Evolutionary conservation across 2,888 invertebrate species (phyloP).

Genomic region (Patella depressa): DNA sequence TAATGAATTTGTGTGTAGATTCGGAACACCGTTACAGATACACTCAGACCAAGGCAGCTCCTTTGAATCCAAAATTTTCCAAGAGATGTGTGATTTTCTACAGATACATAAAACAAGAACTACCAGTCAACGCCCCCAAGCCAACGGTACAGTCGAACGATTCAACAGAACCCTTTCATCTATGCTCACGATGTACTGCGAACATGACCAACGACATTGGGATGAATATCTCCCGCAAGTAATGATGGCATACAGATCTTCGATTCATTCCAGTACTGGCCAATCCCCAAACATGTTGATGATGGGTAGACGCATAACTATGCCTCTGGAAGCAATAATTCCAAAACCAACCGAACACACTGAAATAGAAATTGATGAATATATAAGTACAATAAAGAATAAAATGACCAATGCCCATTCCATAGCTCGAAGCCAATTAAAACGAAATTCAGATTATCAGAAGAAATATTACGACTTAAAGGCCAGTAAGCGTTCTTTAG

Average conservation of each 20-base stretch:
- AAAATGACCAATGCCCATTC: not conserved
- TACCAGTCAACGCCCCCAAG: conserved; percentile 27
- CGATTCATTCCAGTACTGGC: conserved; percentile 26
- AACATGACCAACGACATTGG: conserved; percentile 28
- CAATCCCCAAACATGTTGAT: conserved; percentile 36
- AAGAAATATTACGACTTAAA: conserved; percentile 28
- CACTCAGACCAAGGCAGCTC: conserved; percentile 26
- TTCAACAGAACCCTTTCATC: conserved; percentile 33
- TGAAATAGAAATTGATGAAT: not conserved
- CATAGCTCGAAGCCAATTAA: not conserved
- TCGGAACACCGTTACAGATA: conserved; percentile 26
- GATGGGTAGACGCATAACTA: conserved; percentile 27
- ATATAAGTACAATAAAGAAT: not conserved
- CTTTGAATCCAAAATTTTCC: conserved; percentile 28
- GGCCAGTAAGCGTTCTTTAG: conserved; percentile 8
- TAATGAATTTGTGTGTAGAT: conserved; percentile 22
- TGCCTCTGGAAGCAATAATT: conserved; percentile 31
- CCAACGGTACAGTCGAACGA: conserved; percentile 33
- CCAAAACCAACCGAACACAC: conserved; percentile 9
- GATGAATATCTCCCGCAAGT: conserved; percentile 33
- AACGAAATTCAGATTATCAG: not conserved
- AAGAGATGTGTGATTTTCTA: conserved; percentile 30
- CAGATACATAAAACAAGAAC: conserved; percentile 32
- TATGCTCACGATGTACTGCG: conserved; percentile 26
- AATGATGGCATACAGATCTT: conserved; percentile 38